Evolutionary conservation across 2,113 vertebrate species (phyloP).

Genomic region (Dasyprocta punctata): DNA sequence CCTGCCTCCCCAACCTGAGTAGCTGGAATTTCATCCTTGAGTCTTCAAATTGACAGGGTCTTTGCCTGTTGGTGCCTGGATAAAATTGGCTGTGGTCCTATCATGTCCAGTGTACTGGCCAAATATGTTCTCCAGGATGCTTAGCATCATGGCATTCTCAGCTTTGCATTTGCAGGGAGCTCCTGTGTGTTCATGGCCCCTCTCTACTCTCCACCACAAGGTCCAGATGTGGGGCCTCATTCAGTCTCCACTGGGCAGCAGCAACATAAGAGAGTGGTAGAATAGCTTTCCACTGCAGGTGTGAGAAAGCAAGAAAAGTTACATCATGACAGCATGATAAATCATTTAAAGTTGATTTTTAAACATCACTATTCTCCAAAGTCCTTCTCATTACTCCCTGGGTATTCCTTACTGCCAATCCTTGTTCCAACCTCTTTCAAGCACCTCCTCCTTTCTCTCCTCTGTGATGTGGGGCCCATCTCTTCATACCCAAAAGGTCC

Average conservation of each 20-base stretch:
- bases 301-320: not conserved
- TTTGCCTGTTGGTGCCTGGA: not conserved
- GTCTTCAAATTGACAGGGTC: not conserved
- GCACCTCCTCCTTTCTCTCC: not conserved
- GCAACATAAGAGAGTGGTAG: not conserved
- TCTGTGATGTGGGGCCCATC: not conserved
- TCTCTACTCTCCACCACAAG: not conserved
- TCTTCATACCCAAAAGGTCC: not conserved
- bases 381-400: not conserved
- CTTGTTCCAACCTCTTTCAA: not conserved
- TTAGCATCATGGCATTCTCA: not conserved
- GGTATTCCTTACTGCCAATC: not conserved
- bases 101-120: accelerated
- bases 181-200: not conserved
- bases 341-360: not conserved
- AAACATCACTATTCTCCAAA: not conserved
- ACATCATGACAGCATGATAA: no score
- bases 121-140: not conserved
- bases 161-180: not conserved
- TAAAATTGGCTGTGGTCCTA: not conserved
- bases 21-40: not conserved
- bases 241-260: not conserved
- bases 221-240: not conserved
- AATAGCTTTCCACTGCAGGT: not conserved
- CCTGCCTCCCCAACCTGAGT: not conserved